Evolutionary conservation across 2,797 vertebrate genomes (phyloP).

Genomic region (Mycteria americana): DNA sequence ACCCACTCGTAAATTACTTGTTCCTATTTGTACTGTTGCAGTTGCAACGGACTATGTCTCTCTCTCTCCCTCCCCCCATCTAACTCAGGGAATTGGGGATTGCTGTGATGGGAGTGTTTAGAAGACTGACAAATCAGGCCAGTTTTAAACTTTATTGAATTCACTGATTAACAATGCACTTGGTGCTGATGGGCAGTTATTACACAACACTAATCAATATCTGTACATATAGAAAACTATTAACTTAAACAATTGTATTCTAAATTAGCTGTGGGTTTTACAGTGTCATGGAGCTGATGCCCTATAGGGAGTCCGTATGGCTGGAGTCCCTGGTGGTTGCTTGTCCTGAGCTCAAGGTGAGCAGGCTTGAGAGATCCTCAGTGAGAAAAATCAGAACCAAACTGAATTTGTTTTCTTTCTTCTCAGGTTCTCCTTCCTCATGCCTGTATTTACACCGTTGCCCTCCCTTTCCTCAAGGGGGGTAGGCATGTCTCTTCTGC

Average conservation of each 20-base stretch:
- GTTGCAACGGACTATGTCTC: background rate
- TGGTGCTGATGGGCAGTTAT: background rate
- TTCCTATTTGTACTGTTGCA: background rate
- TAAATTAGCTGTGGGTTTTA: background rate
- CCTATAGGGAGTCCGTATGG: background rate
- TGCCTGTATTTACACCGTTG: background rate
- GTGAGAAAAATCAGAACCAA: background rate
- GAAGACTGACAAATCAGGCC: background rate
- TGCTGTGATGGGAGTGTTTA: background rate
- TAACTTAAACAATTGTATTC: background rate
- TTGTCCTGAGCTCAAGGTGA: background rate
- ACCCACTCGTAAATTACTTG: background rate
- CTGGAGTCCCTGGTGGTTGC: background rate
- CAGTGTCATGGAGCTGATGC: background rate
- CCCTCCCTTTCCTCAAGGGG: background rate
- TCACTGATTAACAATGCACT: background rate
- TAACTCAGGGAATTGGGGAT: background rate
- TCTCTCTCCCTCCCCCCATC: no score
- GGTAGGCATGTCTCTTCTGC: background rate
- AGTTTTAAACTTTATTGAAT: background rate
- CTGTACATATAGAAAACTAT: background rate
- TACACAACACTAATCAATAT: background rate
- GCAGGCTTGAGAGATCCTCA: background rate
- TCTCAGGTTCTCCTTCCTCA: background rate
- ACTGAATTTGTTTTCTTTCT: background rate